Evolutionary conservation across 64 coral and sea anemone species (phyloP).

Genomic region (Platygyra sinensis): DNA sequence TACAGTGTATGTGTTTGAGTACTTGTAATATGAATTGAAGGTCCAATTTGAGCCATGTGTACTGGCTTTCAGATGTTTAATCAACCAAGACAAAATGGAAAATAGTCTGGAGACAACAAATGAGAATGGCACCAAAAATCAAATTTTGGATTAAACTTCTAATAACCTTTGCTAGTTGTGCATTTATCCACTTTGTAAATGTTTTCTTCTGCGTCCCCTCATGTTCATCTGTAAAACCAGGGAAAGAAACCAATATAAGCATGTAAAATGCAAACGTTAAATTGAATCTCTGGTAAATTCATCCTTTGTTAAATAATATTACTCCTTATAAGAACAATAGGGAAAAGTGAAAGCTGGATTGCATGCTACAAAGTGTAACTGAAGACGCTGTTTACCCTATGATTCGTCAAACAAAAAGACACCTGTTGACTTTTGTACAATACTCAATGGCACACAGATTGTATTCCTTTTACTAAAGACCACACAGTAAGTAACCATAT

Average conservation of each 20-base stretch:
- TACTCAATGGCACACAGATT: no score
- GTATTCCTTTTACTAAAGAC: no score
- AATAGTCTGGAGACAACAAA: background rate
- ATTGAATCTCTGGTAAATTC: background rate
- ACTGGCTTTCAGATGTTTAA: no score
- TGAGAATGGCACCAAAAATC: background rate
- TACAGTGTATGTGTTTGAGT: no score
- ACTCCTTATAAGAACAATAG: background rate
- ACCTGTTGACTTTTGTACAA: no score
- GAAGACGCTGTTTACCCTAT: no score
- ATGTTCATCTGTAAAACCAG: constrained; percentile 78
- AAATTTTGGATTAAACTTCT: background rate
- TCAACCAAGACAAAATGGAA: background rate
- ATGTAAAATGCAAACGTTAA: background rate
- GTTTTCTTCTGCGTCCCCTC: constrained; percentile 97
- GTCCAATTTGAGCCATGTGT: no score
- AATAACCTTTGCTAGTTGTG: constrained; percentile 73
- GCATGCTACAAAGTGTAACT: background rate
- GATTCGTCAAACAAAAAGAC: no score
- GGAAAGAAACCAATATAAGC: background rate
- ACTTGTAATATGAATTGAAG: no score
- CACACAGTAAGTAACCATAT: no score
- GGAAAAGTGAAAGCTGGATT: background rate
- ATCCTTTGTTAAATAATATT: background rate
- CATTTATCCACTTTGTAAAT: constrained; percentile 97